Evolutionary conservation across 2,888 invertebrate genomes (phyloP).

Genomic region (Thysanoteuthis rhombus): DNA sequence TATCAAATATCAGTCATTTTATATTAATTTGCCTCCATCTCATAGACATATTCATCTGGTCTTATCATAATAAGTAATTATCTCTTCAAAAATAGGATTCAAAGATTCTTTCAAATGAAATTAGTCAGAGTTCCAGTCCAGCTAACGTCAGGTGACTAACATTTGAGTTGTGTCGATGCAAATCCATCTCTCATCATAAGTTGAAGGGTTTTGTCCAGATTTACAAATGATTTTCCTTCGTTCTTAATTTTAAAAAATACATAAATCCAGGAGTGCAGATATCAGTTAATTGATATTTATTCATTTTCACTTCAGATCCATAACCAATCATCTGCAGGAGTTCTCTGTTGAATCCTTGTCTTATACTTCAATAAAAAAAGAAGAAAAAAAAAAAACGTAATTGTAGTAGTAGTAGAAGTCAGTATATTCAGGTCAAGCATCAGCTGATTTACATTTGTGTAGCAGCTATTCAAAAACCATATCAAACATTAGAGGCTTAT

Average conservation of each 20-base stretch:
- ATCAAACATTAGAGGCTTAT: background rate
- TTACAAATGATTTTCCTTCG: background rate
- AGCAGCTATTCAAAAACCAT: background rate
- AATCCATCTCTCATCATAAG: background rate
- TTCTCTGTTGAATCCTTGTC: background rate
- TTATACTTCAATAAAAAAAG: background rate
- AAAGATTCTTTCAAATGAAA: background rate
- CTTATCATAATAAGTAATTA: background rate
- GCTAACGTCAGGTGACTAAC: background rate
- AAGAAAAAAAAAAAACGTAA: background rate
- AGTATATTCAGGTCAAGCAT: background rate
- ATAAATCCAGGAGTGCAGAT: too few species aligned
- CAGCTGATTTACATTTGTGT: background rate
- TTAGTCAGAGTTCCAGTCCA: background rate
- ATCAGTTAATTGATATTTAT: too few species aligned
- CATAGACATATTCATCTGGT: background rate
- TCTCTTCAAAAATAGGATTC: background rate
- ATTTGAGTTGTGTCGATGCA: background rate
- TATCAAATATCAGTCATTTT: background rate
- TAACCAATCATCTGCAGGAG: background rate
- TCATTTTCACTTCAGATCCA: background rate
- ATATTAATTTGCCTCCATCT: too few species aligned
- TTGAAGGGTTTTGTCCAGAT: background rate
- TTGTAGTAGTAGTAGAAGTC: background rate
- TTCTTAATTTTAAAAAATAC: background rate